Evolutionary conservation across 2,797 vertebrate species (phyloP), one percentile per base, ranked within the genome.

Genomic region (Spheniscus humboldti): DNA sequence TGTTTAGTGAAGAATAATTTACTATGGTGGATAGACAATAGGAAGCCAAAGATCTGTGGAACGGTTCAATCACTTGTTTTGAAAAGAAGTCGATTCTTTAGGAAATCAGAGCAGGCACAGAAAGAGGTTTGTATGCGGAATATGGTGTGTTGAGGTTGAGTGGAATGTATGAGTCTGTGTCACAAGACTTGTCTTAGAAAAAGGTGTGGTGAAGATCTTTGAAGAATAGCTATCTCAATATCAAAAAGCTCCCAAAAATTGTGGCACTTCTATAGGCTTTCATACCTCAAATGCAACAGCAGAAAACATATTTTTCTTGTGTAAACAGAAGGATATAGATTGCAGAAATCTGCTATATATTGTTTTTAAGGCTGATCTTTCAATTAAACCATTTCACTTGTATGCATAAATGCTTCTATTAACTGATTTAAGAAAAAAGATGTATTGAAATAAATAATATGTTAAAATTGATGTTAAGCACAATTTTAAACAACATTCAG

Each of bases 61-160:
- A 67, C 64, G n/a, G 10, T 64, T 64, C 20, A 43, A 43, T 64
- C 12, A 19, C 17, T 60, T 86, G 55, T 60, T 23, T 22, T 0
- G 2, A 3, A 27, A 33, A 39, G 41, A 2, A 2, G 0, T 4
- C 3, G 2, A 5, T 66, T 92, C 33, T 75, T 20, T 76, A 59
- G n/a, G 52, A 89, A 89, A 50, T 41, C 50, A 73, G 45, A 55
- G n/a, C 35, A 64, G 67, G 16, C 30, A 76, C 22, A 30, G 33
- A 64, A 73, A 39, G 37, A 85, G 3, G 11, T 57, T 79, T 76
- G 19, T 41, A 37, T 45, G 56, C 1, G 5, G 31, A 82, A 63
- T 43, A 47, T 1, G 3, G 8, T 69, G 6, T 67, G 27, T n/a
- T 72, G 79, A n/a, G 7, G 0, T 18, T 90, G 37, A 63, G 31